Evolutionary conservation across 2,888 invertebrate species (phyloP).

Genomic region (Pheosia tremula): DNA sequence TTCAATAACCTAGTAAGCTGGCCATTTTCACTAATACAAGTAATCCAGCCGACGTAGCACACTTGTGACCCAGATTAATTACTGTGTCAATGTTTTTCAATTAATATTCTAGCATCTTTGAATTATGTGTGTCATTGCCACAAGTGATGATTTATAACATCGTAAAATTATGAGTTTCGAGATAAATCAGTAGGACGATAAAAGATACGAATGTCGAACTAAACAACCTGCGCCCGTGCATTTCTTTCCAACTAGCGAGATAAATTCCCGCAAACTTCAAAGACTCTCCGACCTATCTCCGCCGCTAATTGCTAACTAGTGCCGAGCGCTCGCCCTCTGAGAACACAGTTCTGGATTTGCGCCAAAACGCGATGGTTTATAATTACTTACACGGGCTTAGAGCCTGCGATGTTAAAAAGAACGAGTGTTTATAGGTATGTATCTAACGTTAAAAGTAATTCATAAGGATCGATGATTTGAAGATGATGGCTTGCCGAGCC

Average conservation of each 20-base stretch:
- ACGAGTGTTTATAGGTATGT: background rate
- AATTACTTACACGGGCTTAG: slow-evolving; percentile 1
- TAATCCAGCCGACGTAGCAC: background rate
- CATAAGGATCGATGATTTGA: background rate
- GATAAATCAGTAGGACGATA: background rate
- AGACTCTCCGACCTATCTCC: background rate
- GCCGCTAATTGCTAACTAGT: slow-evolving; percentile 1
- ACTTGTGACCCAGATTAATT: slow-evolving; percentile 1
- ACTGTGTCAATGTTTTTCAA: background rate
- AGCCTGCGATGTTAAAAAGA: slow-evolving; percentile 15
- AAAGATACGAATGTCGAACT: background rate
- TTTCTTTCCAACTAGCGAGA: background rate
- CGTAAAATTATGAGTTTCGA: background rate
- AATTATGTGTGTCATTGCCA: background rate
- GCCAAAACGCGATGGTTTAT: background rate
- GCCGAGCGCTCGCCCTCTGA: background rate
- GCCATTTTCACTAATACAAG: background rate
- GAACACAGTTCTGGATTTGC: background rate
- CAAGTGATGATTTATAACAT: background rate
- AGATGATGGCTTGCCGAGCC: too few species aligned
- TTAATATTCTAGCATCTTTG: background rate
- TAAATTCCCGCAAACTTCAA: background rate
- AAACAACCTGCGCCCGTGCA: background rate
- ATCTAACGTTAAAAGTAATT: background rate
- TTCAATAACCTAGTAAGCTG: too few species aligned